Evolutionary conservation across 2,113 vertebrate species (phyloP).

Genomic region (Psephotus haematonotus): DNA sequence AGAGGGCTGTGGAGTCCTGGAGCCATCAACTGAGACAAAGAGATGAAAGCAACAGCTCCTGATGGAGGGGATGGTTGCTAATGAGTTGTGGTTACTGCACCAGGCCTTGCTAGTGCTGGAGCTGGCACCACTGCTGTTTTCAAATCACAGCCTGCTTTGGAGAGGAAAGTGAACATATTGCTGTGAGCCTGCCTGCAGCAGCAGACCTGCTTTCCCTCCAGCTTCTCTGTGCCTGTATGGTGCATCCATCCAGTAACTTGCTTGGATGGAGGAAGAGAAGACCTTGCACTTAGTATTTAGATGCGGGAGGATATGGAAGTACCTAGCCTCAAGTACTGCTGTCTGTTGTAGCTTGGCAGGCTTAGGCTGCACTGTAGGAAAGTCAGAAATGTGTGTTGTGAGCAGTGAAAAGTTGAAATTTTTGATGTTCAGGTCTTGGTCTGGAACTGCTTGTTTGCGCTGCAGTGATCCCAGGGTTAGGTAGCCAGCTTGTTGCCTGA

Average conservation of each 20-base stretch:
- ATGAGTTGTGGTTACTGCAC: not conserved
- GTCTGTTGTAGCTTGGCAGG: not conserved
- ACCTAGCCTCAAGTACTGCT: not conserved
- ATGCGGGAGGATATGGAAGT: not conserved
- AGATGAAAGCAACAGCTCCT: not conserved
- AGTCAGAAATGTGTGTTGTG: not conserved
- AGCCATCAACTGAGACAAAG: not conserved
- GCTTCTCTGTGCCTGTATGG: not conserved
- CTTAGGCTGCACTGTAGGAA: not conserved
- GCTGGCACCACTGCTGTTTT: not conserved
- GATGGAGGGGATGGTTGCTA: not conserved
- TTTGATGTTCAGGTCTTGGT: not conserved
- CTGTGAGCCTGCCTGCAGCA: not conserved
- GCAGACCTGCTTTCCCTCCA: not conserved
- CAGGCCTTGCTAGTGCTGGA: not conserved
- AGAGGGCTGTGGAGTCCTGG: not conserved
- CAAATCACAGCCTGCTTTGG: not conserved
- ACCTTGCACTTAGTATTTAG: not conserved
- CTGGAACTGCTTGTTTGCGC: not conserved
- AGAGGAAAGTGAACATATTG: not conserved
- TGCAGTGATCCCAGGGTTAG: no score
- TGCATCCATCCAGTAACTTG: not conserved
- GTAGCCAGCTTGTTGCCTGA: no score
- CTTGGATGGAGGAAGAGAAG: not conserved
- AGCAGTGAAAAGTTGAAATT: not conserved